Evolutionary conservation across 2,113 vertebrate genomes (phyloP).

Genomic region (Helogale parvula): DNA sequence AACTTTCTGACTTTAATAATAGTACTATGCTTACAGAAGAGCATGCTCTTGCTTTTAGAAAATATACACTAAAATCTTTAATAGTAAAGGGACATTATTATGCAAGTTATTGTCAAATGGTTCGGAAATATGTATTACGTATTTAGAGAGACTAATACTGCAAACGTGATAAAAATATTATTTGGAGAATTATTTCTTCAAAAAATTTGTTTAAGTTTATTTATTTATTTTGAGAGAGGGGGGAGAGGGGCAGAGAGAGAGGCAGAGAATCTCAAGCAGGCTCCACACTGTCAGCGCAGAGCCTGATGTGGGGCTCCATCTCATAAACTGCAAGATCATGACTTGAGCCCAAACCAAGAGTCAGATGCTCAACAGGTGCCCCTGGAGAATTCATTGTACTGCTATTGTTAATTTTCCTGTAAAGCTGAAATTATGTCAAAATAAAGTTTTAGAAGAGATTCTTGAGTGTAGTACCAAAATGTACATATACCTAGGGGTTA

Average conservation of each 20-base stretch:
- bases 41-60: not conserved
- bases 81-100: not conserved
- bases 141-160: not conserved
- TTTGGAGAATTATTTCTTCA: not conserved
- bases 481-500: not conserved
- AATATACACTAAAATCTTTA: not conserved
- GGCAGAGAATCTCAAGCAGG: too few species aligned
- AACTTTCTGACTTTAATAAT: conserved; percentile 1
- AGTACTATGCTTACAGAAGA: not conserved
- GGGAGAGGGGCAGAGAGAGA: too few species aligned
- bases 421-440: not conserved
- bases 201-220: too few species aligned
- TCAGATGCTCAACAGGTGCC: too few species aligned
- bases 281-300: too few species aligned
- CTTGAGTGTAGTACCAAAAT: not conserved
- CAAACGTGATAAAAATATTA: not conserved
- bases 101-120: not conserved
- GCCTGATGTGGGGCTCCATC: too few species aligned
- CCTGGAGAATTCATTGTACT: conserved; percentile 6
- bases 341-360: too few species aligned
- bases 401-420: not conserved
- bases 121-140: not conserved
- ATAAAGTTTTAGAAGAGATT: not conserved
- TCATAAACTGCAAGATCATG: too few species aligned
- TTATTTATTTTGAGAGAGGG: too few species aligned